Base-by-base conservation (phyloP, 1,140 invertebrate genomes). In the Laupala kohalensis region DNA sequence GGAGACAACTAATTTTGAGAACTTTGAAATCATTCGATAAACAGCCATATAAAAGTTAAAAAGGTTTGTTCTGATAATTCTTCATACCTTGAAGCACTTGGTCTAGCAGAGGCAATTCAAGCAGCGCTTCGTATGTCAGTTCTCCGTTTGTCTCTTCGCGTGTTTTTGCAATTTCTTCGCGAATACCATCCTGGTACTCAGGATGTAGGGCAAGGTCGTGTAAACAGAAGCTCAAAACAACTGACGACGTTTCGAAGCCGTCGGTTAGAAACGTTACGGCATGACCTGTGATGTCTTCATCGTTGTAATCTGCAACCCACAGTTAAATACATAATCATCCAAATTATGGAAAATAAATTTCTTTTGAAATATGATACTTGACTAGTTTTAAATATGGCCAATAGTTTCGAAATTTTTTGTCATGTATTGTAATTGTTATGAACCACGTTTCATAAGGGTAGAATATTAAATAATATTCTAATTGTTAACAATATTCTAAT, bases 161-260 rank as follows among this genome's bases (percentile, higher is more conserved):
- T 4, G 76, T 71, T 28, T 75, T 71, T 26, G 78, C 73, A 6
- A 85, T 78, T 76, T 85, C 83, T 29, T 79, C 74, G 23, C 76
- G 73, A 4, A 85, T 53, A 73, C 76, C 77, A 24, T 80, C 75
- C 73, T 86, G 84, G 28, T 79, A 73, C 13, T 82, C 81, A n/a
- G 78, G 81, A 75, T 84, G 75, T 26, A 77, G 74, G 3, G 83
- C 81, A 30, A 86, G 76, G 25, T 76, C 72, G 73, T 80, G 82
- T 3, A 77, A 27, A 5, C 77, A 72, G 65, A 78, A 79, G 4
- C 78, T 72, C 9, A 86, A 73, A 0, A 80, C 71, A 26, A 77
- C 77, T 12, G 81, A 77, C 3, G 83, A 83, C 0, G 85, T 84
- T 53, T 85, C 84, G 73, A 80, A 84, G 37, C 83, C 82, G 53